These are phyloP conservation scores for Drosophila lacteicornis DNA, from an alignment of 1,140 invertebrate genomes.

Conservation along the genomic window DNA sequence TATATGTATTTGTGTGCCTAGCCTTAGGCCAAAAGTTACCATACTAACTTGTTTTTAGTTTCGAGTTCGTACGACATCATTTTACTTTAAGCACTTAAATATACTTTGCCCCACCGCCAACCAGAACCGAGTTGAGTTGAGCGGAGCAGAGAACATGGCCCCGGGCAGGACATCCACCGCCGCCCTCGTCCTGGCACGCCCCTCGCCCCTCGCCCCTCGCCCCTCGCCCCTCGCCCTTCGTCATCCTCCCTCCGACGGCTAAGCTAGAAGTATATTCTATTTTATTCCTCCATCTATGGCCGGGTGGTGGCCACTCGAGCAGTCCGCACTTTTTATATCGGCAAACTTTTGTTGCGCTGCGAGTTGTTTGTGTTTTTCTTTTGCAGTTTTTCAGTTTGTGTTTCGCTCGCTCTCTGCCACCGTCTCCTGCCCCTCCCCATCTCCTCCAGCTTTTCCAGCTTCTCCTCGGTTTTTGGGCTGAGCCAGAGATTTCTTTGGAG, in stretches of 20 bases:
- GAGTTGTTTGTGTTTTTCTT: constrained; percentile 84
- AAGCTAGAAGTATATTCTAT: constrained; percentile 71
- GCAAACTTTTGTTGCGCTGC: constrained; percentile 78
- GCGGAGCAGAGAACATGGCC: constrained; percentile 32
- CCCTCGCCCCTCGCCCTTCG: constrained; percentile 2
- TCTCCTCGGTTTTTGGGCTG: constrained; percentile 48
- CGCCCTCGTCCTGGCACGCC: not conserved
- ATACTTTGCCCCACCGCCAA: constrained; percentile 77
- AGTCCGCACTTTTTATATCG: constrained; percentile 81
- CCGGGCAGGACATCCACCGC: constrained; percentile 27
- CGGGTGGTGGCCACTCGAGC: constrained; percentile 69
- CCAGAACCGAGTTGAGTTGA: constrained; percentile 33
- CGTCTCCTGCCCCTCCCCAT: not conserved
- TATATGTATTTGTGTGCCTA: constrained; percentile 40
- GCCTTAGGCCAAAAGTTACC: constrained; percentile 83
- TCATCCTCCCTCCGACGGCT: constrained; percentile 51
- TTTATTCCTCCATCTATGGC: constrained; percentile 64
- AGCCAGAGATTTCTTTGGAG: constrained; percentile 71
- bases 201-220: constrained; percentile 1
- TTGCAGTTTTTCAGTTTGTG: constrained; percentile 81
- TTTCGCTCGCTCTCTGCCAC: constrained; percentile 39
- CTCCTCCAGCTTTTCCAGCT: not conserved
- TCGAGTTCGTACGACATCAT: constrained; percentile 84
- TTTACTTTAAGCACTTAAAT: constrained; percentile 85
- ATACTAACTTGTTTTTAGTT: constrained; percentile 84